Percentiles rank a stretch among this genome's conserved stretches.
Conservation (phyloP, 2,888 invertebrate genomes). For the Rotaria sp. region DNA sequence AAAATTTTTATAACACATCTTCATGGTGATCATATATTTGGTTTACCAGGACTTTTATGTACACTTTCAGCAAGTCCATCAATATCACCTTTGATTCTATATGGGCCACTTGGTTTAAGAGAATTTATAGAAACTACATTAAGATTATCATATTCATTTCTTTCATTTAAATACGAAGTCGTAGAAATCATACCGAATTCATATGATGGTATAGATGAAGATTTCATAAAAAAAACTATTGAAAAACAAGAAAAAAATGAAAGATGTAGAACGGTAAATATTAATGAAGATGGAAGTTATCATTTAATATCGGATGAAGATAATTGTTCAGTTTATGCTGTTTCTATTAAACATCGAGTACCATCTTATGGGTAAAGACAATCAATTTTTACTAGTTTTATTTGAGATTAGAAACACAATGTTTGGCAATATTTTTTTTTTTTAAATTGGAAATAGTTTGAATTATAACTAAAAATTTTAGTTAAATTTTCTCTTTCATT, state of each 20-base stretch:
- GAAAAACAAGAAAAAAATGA: not conserved
- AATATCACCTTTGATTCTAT: conserved; percentile 49
- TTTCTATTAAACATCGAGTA: conserved; percentile 50
- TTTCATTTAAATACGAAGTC: conserved; percentile 51
- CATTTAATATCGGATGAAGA: conserved; percentile 47
- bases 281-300: conserved; percentile 34
- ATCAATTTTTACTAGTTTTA: no score
- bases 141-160: conserved; percentile 49
- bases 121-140: conserved; percentile 50
- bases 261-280: not conserved
- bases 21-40: conserved; percentile 58
- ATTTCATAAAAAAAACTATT: not conserved
- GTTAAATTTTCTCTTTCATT: no score
- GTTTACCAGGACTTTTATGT: conserved; percentile 56
- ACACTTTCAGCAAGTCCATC: conserved; percentile 48
- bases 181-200: conserved; percentile 51
- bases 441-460: no score
- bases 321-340: conserved; percentile 49
- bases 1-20: conserved; percentile 57
- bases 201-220: conserved; percentile 33
- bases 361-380: conserved; percentile 19
- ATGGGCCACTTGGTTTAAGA: conserved; percentile 55
- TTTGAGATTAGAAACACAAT: no score
- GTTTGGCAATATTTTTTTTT: no score
- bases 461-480: no score